Evolutionary conservation across 2,888 invertebrate genomes (phyloP).

Genomic region (Reticulitermes lucifugus): DNA sequence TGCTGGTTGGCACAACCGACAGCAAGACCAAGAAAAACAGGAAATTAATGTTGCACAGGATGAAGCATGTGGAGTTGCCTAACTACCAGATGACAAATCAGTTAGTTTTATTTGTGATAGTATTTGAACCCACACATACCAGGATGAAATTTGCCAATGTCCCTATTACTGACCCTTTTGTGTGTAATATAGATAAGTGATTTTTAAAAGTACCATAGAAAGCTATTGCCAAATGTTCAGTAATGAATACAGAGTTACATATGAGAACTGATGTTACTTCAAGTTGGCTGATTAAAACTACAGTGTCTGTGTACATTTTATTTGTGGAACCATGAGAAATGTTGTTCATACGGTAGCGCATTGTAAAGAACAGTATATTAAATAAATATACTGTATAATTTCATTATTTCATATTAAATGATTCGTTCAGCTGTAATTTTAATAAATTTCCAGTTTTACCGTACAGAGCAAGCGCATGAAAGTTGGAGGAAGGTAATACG

Average conservation of each 20-base stretch:
- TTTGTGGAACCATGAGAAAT: conserved; percentile 17
- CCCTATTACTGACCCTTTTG: neutral
- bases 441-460: too few relatives aligned
- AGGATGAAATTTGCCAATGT: neutral
- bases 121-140: conserved; percentile 2
- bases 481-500: neutral
- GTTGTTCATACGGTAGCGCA: neutral
- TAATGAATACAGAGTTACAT: neutral
- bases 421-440: too few relatives aligned
- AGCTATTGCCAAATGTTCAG: neutral
- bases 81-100: neutral
- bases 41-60: conserved; percentile 19
- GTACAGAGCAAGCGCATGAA: too few relatives aligned
- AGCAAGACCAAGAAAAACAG: conserved; percentile 21
- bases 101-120: conserved; percentile 24
- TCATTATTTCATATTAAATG: too few relatives aligned
- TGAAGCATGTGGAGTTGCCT: conserved; percentile 22
- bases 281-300: conserved; percentile 19
- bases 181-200: conserved; percentile 4
- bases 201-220: conserved; percentile 6
- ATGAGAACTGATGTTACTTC: neutral
- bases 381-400: too few relatives aligned
- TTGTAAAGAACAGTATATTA: too few relatives aligned
- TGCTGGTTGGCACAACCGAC: conserved; percentile 20
- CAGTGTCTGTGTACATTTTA: conserved; percentile 28